Percentiles rank a stretch among this genome's conserved stretches.
Evolutionary conservation across 1,140 invertebrate species (phyloP).

Genomic region (Cephus cinctus): DNA sequence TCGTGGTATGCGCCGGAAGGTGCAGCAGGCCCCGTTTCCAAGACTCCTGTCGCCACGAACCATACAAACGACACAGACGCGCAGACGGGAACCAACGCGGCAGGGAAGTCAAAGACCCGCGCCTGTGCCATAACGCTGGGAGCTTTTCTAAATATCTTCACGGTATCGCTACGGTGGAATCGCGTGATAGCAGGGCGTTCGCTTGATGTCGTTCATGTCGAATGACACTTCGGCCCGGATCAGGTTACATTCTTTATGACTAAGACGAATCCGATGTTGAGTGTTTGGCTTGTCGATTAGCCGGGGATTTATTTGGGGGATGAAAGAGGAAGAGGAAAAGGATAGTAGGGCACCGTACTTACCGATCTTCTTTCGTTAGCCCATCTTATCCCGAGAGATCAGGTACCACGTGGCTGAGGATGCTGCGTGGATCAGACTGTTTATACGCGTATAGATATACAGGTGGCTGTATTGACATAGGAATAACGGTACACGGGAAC

Average conservation of each 20-base stretch:
- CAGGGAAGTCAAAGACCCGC: constrained; percentile 36
- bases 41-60: too few species aligned
- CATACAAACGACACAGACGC: too few species aligned
- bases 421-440: too few species aligned
- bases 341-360: too few species aligned
- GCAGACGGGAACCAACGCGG: too few species aligned
- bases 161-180: neutral
- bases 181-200: constrained; percentile 25
- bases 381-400: too few species aligned
- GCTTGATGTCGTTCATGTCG: constrained; percentile 29
- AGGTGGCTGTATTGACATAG: too few species aligned
- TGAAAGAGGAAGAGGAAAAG: too few species aligned
- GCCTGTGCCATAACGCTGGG: constrained; percentile 18
- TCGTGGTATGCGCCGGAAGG: neutral
- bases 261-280: constrained; percentile 16
- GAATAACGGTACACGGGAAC: too few species aligned
- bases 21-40: neutral
- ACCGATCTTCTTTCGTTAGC: too few species aligned
- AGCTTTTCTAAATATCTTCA: constrained; percentile 44
- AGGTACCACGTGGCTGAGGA: too few species aligned
- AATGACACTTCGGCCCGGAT: constrained; percentile 30
- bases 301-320: neutral
- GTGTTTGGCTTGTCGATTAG: constrained; percentile 36
- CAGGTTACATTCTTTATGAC: constrained; percentile 34
- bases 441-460: too few species aligned